Conservation (phyloP, 2,113 vertebrate species). For the Mesembrinibis cayennensis region DNA sequence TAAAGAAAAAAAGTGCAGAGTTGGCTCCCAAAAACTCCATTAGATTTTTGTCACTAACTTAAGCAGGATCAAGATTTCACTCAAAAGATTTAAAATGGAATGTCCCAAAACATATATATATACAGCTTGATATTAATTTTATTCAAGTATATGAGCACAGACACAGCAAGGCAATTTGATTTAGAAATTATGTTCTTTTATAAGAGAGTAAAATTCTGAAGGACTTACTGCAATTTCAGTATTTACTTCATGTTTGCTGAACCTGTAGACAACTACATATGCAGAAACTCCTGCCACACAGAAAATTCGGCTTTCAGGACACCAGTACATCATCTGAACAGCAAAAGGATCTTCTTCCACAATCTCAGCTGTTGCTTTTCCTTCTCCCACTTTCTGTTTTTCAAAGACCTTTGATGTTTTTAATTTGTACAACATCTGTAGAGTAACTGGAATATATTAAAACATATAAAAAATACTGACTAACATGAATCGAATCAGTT, state of each 20-base stretch:
- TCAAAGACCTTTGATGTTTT: slow-evolving; percentile 98
- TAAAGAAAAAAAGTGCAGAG: neutral
- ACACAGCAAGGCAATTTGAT: neutral
- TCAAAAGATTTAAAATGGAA: neutral
- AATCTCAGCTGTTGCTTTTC: slow-evolving; percentile 84
- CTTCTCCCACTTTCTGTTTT: slow-evolving; percentile 85
- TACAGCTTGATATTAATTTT: neutral
- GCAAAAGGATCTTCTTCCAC: slow-evolving; percentile 96
- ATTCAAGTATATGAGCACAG: neutral
- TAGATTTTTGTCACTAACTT: neutral
- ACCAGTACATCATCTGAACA: slow-evolving; percentile 96
- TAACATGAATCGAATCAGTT: neutral
- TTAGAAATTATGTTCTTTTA: neutral
- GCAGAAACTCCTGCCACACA: slow-evolving; percentile 95
- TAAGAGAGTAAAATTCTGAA: slow-evolving; percentile 17
- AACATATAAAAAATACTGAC: neutral
- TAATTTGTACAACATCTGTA: slow-evolving; percentile 98
- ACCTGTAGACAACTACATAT: slow-evolving; percentile 92
- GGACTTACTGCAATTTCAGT: slow-evolving; percentile 91
- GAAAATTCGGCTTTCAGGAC: slow-evolving; percentile 93
- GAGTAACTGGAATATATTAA: slow-evolving; percentile 85
- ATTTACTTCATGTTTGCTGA: slow-evolving; percentile 94
- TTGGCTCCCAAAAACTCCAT: neutral
- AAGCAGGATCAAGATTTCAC: neutral
- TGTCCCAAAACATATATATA: neutral